A percentile compares a stretch with the other conserved stretches of the same genome.
These are phyloP conservation scores for Pelvicachromis taeniatus DNA, from an alignment of 2,113 vertebrate genomes.

Conservation along the genomic window DNA sequence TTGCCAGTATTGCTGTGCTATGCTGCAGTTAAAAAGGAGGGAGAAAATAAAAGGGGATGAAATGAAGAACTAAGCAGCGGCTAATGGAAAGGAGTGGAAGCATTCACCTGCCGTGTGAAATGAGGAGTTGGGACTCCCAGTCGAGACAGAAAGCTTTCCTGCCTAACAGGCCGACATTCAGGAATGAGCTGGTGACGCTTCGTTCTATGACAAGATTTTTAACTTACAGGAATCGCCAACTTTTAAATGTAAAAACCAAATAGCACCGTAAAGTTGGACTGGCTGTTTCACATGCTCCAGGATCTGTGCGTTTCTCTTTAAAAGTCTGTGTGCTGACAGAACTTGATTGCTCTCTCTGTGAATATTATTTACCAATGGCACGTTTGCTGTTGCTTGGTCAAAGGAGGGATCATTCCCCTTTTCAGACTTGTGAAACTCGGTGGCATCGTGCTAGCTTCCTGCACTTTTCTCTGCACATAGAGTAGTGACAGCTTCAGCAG, in stretches of 20 bases:
- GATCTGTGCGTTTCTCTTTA: constrained; percentile 39
- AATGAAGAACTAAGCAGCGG: background rate
- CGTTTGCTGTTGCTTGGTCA: constrained; percentile 6
- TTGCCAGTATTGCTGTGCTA: constrained; percentile 49
- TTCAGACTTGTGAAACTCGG: background rate
- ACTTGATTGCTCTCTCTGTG: constrained; percentile 22
- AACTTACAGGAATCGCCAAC: constrained; percentile 40
- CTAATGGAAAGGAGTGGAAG: background rate
- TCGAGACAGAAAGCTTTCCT: background rate
- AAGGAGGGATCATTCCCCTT: background rate
- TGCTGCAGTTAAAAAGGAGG: constrained; percentile 12
- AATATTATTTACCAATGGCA: constrained; percentile 38
- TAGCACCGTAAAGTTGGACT: constrained; percentile 75
- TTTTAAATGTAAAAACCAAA: constrained; percentile 63
- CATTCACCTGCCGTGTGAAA: background rate
- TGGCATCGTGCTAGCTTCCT: constrained; percentile 2
- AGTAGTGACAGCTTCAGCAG: background rate
- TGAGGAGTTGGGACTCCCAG: background rate
- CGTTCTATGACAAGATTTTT: background rate
- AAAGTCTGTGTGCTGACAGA: constrained; percentile 42
- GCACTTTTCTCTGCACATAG: background rate
- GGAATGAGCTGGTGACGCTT: constrained; percentile 28
- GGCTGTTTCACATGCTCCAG: constrained; percentile 40
- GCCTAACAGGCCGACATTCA: constrained; percentile 4
- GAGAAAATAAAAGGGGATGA: constrained; percentile 8